Conservation (phyloP, 2,888 invertebrate species). For the Sthenelais limicola region DNA sequence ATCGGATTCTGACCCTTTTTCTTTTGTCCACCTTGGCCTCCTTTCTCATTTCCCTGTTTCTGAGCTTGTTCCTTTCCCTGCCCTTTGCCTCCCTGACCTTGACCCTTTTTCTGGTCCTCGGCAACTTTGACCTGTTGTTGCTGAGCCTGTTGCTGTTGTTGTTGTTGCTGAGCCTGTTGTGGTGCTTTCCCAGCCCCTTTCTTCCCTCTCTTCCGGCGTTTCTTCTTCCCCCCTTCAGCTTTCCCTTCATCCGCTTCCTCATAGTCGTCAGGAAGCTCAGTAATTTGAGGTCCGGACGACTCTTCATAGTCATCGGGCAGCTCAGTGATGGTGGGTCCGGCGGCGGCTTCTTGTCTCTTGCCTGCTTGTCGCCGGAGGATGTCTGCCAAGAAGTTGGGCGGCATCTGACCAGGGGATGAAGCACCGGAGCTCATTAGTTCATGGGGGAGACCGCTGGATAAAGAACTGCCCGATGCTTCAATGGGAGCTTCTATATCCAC, state of each 20-base stretch:
- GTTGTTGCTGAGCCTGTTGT: background rate
- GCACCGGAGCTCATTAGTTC: too few relatives aligned
- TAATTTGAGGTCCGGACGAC: constrained; percentile 2
- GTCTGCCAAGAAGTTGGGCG: too few relatives aligned
- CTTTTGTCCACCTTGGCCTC: background rate
- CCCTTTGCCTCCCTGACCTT: background rate
- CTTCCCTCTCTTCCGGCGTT: background rate
- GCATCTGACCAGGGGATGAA: too few relatives aligned
- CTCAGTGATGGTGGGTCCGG: constrained; percentile 21
- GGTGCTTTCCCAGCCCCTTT: background rate
- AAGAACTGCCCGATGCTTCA: constrained; percentile 9
- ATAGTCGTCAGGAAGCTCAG: constrained; percentile 30
- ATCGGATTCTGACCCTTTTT: background rate
- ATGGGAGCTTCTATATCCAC: constrained; percentile 73
- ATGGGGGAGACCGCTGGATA: too few relatives aligned
- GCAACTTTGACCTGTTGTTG: background rate
- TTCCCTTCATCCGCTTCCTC: background rate
- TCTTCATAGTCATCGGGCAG: background rate
- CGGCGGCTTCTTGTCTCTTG: too few relatives aligned
- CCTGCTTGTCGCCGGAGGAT: too few relatives aligned
- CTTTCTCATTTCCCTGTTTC: background rate
- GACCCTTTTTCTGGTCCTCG: background rate
- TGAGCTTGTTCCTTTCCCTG: background rate
- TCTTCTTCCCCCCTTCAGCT: background rate
- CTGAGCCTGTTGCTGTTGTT: constrained; percentile 13